phyloP scores from a whole-genome alignment of 35 echinoderm and acorn worm genomes.

The Patiria miniata region DNA sequence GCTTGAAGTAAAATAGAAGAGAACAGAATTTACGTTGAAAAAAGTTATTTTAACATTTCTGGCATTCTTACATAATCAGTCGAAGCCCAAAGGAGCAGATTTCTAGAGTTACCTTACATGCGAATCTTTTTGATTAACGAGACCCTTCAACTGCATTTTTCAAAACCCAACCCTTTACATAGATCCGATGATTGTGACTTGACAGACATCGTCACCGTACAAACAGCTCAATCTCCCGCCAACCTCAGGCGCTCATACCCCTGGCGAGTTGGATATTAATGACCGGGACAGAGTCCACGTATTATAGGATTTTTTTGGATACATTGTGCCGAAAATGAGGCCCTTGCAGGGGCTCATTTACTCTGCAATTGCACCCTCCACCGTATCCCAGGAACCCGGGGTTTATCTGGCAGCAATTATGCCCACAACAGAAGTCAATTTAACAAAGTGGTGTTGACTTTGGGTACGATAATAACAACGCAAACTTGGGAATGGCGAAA shows the following conservation, averaged over 20 bases:
- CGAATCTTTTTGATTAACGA: too few species aligned
- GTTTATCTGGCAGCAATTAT: not conserved
- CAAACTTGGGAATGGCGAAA: not conserved
- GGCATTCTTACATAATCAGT: too few species aligned
- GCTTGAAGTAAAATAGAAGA: too few species aligned
- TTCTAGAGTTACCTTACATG: too few species aligned
- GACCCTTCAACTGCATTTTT: too few species aligned
- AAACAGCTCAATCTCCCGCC: not conserved
- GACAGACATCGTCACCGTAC: too few species aligned
- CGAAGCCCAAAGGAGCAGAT: too few species aligned
- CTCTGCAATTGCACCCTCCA: not conserved
- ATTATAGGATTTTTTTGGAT: not conserved
- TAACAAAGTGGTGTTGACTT: slow-evolving; percentile 20
- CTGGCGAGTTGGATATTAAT: not conserved
- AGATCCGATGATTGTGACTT: too few species aligned
- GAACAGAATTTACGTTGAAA: too few species aligned
- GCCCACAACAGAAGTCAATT: slow-evolving; percentile 7
- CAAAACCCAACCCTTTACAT: too few species aligned
- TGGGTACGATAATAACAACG: not conserved
- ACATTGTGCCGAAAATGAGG: not conserved
- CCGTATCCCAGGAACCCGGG: not conserved
- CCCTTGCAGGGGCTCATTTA: not conserved
- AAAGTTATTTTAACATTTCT: too few species aligned
- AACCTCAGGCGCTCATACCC: not conserved
- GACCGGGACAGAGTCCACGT: not conserved